Evolutionary conservation across 2,113 vertebrate species (phyloP).

Genomic region (Macquaria ambigua): DNA sequence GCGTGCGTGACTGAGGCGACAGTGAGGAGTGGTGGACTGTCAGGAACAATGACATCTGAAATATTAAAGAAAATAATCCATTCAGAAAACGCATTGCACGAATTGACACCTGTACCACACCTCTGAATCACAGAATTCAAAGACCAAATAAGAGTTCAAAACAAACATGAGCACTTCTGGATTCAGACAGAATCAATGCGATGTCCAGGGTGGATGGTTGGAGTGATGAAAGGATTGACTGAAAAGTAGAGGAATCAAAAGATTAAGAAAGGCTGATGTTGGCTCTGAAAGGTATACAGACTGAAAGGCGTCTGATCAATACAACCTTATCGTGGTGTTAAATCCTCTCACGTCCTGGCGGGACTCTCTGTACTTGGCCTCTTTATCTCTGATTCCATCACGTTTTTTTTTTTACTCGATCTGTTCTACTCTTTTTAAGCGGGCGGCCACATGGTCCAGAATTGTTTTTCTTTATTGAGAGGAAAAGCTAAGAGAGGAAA

Average conservation of each 20-base stretch:
- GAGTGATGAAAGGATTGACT: slow-evolving; percentile 54
- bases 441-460: slow-evolving; percentile 3
- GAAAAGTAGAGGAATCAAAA: slow-evolving; percentile 59
- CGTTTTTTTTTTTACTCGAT: slow-evolving; percentile 35
- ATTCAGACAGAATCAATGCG: slow-evolving; percentile 27
- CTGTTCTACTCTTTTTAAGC: slow-evolving; percentile 35
- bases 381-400: slow-evolving; percentile 54
- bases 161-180: slow-evolving; percentile 28
- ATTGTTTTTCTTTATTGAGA: slow-evolving; percentile 44
- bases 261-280: slow-evolving; percentile 64
- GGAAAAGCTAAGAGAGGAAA: slow-evolving; percentile 32
- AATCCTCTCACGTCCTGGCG: slow-evolving; percentile 57
- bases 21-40: slow-evolving; percentile 28
- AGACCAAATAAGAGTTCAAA: slow-evolving; percentile 12
- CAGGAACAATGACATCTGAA: slow-evolving; percentile 22
- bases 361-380: slow-evolving; percentile 49
- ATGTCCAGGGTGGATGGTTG: slow-evolving; percentile 10
- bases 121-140: slow-evolving; percentile 14
- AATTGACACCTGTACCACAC: background rate
- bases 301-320: slow-evolving; percentile 69
- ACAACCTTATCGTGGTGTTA: slow-evolving; percentile 55
- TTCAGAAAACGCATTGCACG: background rate
- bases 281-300: slow-evolving; percentile 56
- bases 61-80: slow-evolving; percentile 14
- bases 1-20: background rate